These are phyloP conservation scores for Thunnus maccoyii DNA, from an alignment of 2,113 vertebrate species.

Conservation along the genomic window DNA sequence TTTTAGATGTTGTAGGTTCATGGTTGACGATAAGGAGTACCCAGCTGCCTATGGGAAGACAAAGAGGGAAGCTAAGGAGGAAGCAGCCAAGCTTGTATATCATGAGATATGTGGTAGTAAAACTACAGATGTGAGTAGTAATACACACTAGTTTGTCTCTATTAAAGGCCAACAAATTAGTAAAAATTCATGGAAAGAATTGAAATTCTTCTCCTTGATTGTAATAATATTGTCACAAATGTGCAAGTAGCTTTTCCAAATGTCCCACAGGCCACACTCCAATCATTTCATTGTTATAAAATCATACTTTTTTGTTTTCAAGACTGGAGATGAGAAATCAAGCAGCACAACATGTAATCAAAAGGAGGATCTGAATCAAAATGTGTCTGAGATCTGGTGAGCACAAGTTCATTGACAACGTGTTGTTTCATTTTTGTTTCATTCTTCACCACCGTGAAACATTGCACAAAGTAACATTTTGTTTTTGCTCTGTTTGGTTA, in stretches of 20 bases:
- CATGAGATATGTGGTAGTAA: constrained; percentile 19
- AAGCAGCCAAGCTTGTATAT: constrained; percentile 75
- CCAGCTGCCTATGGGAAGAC: constrained; percentile 64
- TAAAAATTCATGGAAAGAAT: background rate
- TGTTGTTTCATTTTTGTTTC: background rate
- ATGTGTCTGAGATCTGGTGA: constrained; percentile 53
- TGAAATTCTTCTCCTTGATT: background rate
- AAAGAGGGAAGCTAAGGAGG: constrained; percentile 79
- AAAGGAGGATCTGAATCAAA: constrained; percentile 15
- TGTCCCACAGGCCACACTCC: background rate
- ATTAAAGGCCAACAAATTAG: too few relatives aligned
- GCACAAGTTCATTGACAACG: background rate
- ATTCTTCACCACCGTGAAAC: background rate
- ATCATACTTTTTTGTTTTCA: constrained; percentile 17
- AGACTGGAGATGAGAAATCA: constrained; percentile 53
- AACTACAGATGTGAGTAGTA: constrained; percentile 49
- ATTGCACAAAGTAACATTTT: too few relatives aligned
- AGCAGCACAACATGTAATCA: background rate
- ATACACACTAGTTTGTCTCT: background rate
- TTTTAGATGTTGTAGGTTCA: constrained; percentile 59
- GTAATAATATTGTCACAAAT: background rate
- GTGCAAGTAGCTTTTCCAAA: background rate
- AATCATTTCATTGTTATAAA: background rate
- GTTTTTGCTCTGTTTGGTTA: background rate
- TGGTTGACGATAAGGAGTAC: constrained; percentile 63